These are phyloP conservation scores for Drosophila ustulata DNA, from an alignment of 2,888 invertebrate genomes.

Conservation along the genomic window DNA sequence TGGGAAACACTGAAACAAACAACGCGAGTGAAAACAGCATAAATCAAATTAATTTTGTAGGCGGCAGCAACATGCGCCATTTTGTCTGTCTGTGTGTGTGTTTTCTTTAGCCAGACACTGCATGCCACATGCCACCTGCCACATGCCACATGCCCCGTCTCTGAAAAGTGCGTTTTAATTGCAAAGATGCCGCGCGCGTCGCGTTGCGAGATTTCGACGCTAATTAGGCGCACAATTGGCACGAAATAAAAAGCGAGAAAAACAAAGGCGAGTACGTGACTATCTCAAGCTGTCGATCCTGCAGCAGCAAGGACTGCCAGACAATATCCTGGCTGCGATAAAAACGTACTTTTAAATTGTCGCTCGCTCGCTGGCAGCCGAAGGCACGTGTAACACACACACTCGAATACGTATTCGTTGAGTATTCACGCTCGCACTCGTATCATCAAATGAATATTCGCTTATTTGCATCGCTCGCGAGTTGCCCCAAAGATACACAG, in stretches of 20 bases:
- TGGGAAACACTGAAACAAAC: conserved; percentile 40
- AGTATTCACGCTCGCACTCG: conserved; percentile 19
- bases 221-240: conserved; percentile 81
- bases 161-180: conserved; percentile 82
- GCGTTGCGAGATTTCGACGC: conserved; percentile 63
- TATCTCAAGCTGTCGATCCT: conserved; percentile 76
- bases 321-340: conserved; percentile 51
- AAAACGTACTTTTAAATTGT: conserved; percentile 76
- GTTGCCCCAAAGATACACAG: conserved; percentile 53
- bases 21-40: conserved; percentile 57
- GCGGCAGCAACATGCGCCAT: conserved; percentile 73
- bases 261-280: conserved; percentile 74
- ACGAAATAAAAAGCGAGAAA: conserved; percentile 73
- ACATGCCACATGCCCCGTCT: not conserved
- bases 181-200: conserved; percentile 70
- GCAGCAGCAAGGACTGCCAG: not conserved
- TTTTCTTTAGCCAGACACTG: conserved; percentile 38
- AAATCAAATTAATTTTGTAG: conserved; percentile 83
- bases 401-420: not conserved
- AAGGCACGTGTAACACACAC: conserved; percentile 58
- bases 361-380: conserved; percentile 35
- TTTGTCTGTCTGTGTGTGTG: conserved; percentile 39
- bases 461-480: conserved; percentile 73
- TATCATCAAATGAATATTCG: conserved; percentile 80
- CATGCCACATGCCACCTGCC: not conserved